Evolutionary conservation across 2,113 vertebrate species (phyloP).

Genomic region (Jaculus jaculus): DNA sequence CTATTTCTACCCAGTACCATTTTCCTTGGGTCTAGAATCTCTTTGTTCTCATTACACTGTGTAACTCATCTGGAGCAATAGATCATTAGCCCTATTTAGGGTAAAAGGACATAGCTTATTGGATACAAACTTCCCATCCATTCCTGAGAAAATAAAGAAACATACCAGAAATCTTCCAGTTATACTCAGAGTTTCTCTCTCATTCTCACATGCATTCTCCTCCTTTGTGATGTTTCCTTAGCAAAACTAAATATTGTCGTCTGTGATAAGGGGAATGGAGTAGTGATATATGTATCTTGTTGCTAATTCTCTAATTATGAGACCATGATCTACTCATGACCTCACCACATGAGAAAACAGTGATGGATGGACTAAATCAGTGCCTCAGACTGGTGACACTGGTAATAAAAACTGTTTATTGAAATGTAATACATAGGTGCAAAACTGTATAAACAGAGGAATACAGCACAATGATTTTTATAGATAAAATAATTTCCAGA

Average conservation of each 20-base stretch:
- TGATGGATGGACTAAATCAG: neutral
- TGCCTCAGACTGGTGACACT: neutral
- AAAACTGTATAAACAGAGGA: neutral
- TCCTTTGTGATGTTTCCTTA: neutral
- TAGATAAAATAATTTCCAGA: neutral
- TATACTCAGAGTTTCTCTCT: accelerated
- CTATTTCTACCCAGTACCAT: accelerated
- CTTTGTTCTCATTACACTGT: neutral
- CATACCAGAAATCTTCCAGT: neutral
- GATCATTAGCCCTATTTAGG: neutral
- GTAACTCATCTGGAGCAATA: neutral
- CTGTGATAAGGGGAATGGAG: neutral
- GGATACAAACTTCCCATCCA: too few relatives aligned
- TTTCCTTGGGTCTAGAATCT: neutral
- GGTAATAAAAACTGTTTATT: neutral
- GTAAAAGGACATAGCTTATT: neutral
- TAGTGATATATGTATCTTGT: too few relatives aligned
- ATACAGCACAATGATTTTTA: neutral
- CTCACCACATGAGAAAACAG: neutral
- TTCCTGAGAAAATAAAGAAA: neutral
- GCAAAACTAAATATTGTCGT: too few relatives aligned
- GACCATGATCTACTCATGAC: neutral
- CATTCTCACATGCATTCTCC: neutral
- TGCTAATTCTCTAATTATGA: neutral
- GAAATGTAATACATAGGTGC: neutral